phyloP scores from a whole-genome alignment of 2,797 vertebrate genomes.

The Mycteria americana region DNA sequence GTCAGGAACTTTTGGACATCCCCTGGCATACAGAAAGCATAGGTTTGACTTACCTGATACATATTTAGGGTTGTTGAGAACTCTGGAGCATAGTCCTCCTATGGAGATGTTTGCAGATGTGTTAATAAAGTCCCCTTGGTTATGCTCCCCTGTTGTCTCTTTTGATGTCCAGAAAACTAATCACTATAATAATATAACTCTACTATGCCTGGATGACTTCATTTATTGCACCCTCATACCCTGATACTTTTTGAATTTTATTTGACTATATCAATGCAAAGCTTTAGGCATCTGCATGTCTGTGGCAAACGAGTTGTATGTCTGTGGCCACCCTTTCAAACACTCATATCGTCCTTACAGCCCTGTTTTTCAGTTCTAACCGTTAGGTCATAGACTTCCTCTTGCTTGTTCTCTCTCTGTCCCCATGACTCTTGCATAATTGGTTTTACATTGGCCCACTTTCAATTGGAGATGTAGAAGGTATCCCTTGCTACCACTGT shows the following conservation, averaged over 20 bases:
- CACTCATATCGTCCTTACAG: neutral
- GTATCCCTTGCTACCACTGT: neutral
- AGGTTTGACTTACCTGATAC: slow-evolving; percentile 38
- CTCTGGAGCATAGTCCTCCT: slow-evolving; percentile 49
- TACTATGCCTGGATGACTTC: slow-evolving; percentile 14
- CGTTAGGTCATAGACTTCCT: neutral
- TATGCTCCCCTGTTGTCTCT: slow-evolving; percentile 11
- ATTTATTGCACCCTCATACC: slow-evolving; percentile 1
- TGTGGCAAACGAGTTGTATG: neutral
- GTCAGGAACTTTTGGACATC: slow-evolving; percentile 65
- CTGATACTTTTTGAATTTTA: neutral
- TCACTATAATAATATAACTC: slow-evolving; percentile 22
- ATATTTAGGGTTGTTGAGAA: slow-evolving; percentile 49
- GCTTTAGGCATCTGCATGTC: neutral
- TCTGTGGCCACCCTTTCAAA: neutral
- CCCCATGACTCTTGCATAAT: slow-evolving; percentile 45
- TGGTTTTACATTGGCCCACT: slow-evolving; percentile 42
- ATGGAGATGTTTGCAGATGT: slow-evolving; percentile 47
- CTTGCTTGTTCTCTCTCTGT: slow-evolving; percentile 15
- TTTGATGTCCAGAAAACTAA: slow-evolving; percentile 60
- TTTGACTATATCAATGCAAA: neutral
- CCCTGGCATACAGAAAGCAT: slow-evolving; percentile 31
- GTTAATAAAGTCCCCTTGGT: slow-evolving; percentile 51
- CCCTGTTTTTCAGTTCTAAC: neutral
- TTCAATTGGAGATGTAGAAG: neutral